phyloP scores from a whole-genome alignment of 2,888 invertebrate genomes.

The Cryptus armator region DNA sequence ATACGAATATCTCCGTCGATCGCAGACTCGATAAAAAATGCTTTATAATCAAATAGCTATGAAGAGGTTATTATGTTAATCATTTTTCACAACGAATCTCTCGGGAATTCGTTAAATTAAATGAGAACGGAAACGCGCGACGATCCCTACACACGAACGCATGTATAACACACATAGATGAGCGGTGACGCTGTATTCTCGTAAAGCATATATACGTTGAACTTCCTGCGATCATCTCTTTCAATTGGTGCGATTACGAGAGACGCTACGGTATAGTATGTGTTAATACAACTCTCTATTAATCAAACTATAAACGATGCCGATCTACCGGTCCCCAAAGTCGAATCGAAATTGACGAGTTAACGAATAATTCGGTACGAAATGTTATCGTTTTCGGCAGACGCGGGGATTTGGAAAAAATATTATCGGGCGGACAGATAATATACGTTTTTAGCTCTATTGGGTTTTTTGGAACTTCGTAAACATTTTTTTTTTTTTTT shows the following conservation, averaged over 20 bases:
- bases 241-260: slow-evolving; percentile 59
- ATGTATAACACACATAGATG: neutral
- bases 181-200: slow-evolving; percentile 27
- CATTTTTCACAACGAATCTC: neutral
- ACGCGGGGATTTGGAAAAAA: neutral
- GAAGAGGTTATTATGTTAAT: too few species aligned
- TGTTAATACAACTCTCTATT: neutral
- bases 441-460: neutral
- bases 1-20: slow-evolving; percentile 8
- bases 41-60: neutral
- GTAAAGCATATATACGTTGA: slow-evolving; percentile 40
- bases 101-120: slow-evolving; percentile 16
- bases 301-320: slow-evolving; percentile 35
- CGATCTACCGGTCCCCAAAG: slow-evolving; percentile 1
- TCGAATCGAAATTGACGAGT: slow-evolving; percentile 22
- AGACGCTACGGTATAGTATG: slow-evolving; percentile 32
- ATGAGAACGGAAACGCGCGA: slow-evolving; percentile 35
- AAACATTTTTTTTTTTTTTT: too few species aligned
- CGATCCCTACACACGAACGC: neutral
- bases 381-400: neutral
- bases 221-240: slow-evolving; percentile 60
- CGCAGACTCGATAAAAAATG: neutral
- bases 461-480: too few species aligned
- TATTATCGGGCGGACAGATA: neutral
- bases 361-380: neutral